Evolutionary conservation across 2,797 vertebrate genomes (phyloP).

Genomic region (Sebastes matsubarae): DNA sequence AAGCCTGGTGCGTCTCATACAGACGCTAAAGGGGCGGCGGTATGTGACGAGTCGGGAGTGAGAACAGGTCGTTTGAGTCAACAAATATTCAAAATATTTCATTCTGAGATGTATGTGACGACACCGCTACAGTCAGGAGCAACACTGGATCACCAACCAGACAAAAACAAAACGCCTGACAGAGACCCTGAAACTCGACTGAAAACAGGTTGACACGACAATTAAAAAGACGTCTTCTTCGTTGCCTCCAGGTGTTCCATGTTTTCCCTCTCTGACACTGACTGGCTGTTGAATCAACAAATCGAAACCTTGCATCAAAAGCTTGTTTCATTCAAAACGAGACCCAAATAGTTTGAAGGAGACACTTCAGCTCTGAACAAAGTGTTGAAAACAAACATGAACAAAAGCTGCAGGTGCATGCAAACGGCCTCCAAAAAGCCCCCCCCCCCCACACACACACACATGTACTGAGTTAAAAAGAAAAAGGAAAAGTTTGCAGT

Average conservation of each 20-base stretch:
- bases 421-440: neutral
- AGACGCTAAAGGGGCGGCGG: no score
- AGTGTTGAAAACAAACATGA: neutral
- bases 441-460: no score
- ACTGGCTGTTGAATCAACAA: neutral
- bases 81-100: neutral
- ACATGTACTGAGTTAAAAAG: neutral
- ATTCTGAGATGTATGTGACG: neutral
- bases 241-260: neutral
- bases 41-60: neutral
- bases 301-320: neutral
- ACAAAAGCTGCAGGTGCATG: neutral
- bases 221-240: neutral
- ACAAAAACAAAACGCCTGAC: neutral
- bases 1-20: no score
- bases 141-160: neutral
- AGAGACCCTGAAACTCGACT: neutral
- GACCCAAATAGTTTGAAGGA: neutral
- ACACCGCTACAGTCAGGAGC: neutral
- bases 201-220: neutral
- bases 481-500: neutral
- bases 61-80: neutral
- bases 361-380: constrained; percentile 8
- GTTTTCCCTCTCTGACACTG: neutral
- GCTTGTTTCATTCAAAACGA: neutral